Base-by-base conservation (phyloP, 2,113 vertebrate species). In the Hoplias malabaricus region DNA sequence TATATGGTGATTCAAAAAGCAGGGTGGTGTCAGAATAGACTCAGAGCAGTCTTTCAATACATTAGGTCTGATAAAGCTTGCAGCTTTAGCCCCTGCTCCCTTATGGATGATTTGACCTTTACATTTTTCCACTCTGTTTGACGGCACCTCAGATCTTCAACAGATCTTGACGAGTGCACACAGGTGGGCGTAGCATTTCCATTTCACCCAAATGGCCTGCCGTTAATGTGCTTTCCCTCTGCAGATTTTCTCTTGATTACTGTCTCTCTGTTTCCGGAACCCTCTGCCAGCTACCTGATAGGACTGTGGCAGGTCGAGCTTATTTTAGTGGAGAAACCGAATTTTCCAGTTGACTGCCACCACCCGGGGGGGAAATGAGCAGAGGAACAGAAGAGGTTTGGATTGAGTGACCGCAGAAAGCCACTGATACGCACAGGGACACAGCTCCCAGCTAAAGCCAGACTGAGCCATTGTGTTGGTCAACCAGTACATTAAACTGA, bases 301-400 rank as follows among this genome's bases (percentile, higher is more conserved):
- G 71, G 79, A 68, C 76, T 75, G 42, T 66, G 34, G 72, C 75
- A 79, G 61, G 46, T 72, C 46, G 25, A 72, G 72, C 63, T 79
- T 78, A 82, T 84, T 84, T 84, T 79, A 79, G 80, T 79, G 73
- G 68, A 79, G 73, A 82, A 84, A 84, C 80, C 80, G 79, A 77
- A 84, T 84, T 82, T 84, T 84, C 83, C 83, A 84, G 76, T 76
- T 81, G 83, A 79, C 73, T 72, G 83, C 68, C 34, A 69, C 46
- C 62, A 75, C 46, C 34, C 68, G 56, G 62, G 34, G n/a, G 42
- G 62, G 76, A 80, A 84, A 84, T 79, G 75, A 81, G 69, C 14
- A 29, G 59, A 78, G 72, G 77, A 75, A 67, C 71, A 75, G 68
- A 69, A 80, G 59, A 69, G 63, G 46, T 54, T 65, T 65, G 63